Evolutionary conservation across 2,888 invertebrate genomes (phyloP).

Genomic region (Amblyteles armatorius): DNA sequence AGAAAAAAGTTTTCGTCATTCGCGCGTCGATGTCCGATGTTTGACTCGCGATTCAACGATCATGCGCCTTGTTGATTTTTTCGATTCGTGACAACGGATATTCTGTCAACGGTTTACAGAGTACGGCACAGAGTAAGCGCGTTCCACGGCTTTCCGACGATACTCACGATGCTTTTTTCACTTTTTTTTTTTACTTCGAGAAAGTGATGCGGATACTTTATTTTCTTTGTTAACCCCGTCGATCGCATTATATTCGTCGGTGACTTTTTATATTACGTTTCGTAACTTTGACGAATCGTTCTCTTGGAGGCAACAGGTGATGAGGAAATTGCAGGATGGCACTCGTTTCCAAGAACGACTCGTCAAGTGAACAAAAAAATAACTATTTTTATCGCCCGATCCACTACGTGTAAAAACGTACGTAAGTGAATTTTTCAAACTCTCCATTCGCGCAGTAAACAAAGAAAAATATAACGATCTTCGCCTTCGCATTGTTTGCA

Average conservation of each 20-base stretch:
- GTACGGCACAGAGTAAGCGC: background rate
- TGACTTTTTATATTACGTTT: background rate
- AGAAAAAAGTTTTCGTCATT: slow-evolving; percentile 13
- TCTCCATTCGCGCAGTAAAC: background rate
- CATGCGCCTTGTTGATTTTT: slow-evolving; percentile 20
- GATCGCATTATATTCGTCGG: background rate
- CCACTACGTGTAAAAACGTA: background rate
- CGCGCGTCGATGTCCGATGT: slow-evolving; percentile 33
- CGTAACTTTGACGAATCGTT: background rate
- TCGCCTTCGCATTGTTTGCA: background rate
- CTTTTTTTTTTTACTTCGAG: background rate
- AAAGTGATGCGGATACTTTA: background rate
- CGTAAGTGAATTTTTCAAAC: background rate
- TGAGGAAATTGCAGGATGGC: slow-evolving; percentile 10
- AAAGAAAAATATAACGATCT: background rate
- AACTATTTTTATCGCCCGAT: background rate
- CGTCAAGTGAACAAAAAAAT: background rate
- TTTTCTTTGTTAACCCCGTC: background rate
- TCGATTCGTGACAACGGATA: background rate
- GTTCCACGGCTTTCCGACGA: background rate
- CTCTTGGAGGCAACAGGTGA: background rate
- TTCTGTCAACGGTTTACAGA: background rate
- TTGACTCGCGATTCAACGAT: slow-evolving; percentile 14
- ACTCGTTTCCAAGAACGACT: background rate
- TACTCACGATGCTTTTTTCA: background rate